Conservation (phyloP, 2,113 vertebrate genomes). For the Echinops telfairi region DNA sequence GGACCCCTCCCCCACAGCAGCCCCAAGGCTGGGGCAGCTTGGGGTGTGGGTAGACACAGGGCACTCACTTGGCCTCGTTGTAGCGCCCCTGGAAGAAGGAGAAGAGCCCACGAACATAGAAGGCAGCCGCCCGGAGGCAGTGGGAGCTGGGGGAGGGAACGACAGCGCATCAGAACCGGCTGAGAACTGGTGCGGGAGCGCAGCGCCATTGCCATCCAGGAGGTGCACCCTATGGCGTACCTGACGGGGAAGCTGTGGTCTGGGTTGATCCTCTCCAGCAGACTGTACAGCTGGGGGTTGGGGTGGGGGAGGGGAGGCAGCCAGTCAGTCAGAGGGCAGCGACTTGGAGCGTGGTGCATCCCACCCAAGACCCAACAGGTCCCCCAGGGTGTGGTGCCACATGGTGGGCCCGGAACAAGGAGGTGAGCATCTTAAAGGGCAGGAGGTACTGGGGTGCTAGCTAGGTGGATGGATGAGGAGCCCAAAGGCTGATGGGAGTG, state of each 20-base stretch:
- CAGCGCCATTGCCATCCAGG: background rate
- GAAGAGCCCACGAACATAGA: slow-evolving; percentile 98
- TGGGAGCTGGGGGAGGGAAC: slow-evolving; percentile 90
- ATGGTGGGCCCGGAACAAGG: background rate
- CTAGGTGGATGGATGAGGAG: background rate
- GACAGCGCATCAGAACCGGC: background rate
- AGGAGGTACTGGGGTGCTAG: background rate
- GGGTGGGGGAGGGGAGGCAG: background rate
- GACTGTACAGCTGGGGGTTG: slow-evolving; percentile 92
- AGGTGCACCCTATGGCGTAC: slow-evolving; percentile 81
- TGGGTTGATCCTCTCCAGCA: slow-evolving; percentile 98
- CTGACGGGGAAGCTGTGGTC: slow-evolving; percentile 99
- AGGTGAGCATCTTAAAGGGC: background rate
- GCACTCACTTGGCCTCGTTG: slow-evolving; percentile 97
- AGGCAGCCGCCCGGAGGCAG: slow-evolving; percentile 97
- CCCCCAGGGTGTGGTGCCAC: background rate
- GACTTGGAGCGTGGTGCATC: background rate
- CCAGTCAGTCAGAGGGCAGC: background rate
- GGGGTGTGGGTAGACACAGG: background rate
- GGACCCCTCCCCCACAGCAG: background rate
- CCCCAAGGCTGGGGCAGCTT: background rate
- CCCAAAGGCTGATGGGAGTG: background rate
- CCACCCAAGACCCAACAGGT: background rate
- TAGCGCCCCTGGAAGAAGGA: slow-evolving; percentile 99
- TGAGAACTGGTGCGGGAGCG: background rate